phyloP scores from a whole-genome alignment of 2,888 invertebrate genomes.

The Melieria omissa region DNA sequence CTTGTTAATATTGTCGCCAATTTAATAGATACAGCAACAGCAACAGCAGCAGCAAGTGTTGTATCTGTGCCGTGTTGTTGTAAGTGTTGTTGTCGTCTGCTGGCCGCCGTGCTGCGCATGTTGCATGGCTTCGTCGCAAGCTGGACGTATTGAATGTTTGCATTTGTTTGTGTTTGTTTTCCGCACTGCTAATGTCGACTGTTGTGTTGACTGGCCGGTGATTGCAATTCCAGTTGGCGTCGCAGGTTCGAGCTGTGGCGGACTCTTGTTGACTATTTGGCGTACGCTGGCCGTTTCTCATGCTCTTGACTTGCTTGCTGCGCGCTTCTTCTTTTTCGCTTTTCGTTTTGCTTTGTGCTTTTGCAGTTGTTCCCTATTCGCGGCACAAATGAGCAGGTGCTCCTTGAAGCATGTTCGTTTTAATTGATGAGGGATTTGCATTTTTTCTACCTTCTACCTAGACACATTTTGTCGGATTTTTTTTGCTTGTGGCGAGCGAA shows the following conservation, averaged over 20 bases:
- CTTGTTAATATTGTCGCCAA: constrained; percentile 56
- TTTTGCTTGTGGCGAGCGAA: background rate
- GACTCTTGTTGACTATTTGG: constrained; percentile 2
- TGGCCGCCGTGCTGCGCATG: constrained; percentile 1
- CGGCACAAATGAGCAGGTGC: constrained; percentile 47
- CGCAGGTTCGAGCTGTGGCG: constrained; percentile 21
- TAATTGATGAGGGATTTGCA: constrained; percentile 53
- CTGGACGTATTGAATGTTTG: constrained; percentile 23
- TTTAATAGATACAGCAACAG: constrained; percentile 41
- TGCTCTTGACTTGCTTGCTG: background rate
- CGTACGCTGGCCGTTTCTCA: background rate
- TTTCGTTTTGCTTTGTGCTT: constrained; percentile 18
- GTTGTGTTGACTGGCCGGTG: constrained; percentile 5
- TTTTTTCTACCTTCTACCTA: constrained; percentile 34
- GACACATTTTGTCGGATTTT: constrained; percentile 21
- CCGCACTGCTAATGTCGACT: constrained; percentile 31
- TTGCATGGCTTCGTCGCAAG: constrained; percentile 22
- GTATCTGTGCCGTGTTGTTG: background rate
- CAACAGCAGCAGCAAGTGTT: background rate
- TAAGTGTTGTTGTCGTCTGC: background rate
- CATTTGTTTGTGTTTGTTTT: constrained; percentile 13
- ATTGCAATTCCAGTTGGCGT: constrained; percentile 16
- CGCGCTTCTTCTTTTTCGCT: constrained; percentile 16
- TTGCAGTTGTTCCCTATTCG: constrained; percentile 6
- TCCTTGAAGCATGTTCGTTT: constrained; percentile 51